Evolutionary conservation across 2,113 vertebrate genomes (phyloP).

Genomic region (Takifugu flavidus): DNA sequence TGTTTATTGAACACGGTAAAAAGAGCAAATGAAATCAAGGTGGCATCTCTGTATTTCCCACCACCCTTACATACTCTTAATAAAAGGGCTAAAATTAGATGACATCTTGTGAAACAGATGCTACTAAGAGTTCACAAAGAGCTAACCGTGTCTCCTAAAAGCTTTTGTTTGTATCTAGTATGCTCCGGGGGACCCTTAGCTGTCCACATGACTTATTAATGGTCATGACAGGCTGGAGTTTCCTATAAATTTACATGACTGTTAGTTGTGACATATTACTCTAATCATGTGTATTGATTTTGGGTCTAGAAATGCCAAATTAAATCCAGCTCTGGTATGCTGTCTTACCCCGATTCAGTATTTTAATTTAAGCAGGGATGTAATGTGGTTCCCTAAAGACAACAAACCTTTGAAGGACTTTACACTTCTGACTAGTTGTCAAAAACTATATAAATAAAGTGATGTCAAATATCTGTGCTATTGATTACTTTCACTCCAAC

Average conservation of each 20-base stretch:
- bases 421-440: too few relatives aligned
- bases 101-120: constrained; percentile 30
- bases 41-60: constrained; percentile 36
- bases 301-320: constrained; percentile 48
- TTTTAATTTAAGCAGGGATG: constrained; percentile 29
- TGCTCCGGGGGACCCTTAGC: constrained; percentile 24
- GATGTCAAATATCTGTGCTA: not conserved
- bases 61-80: constrained; percentile 41
- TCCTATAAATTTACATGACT: constrained; percentile 28
- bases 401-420: too few relatives aligned
- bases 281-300: constrained; percentile 45
- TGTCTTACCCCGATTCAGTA: constrained; percentile 27
- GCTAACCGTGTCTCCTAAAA: constrained; percentile 41
- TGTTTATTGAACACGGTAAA: constrained; percentile 65
- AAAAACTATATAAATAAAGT: too few relatives aligned
- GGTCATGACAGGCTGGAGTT: constrained; percentile 29
- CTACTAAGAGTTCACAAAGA: constrained; percentile 8
- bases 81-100: constrained; percentile 70
- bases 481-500: constrained; percentile 46
- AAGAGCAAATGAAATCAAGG: constrained; percentile 73
- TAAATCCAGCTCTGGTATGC: constrained; percentile 26
- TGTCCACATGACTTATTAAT: constrained; percentile 49
- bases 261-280: constrained; percentile 33
- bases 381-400: constrained; percentile 5
- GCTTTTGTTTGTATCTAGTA: constrained; percentile 54